These are phyloP conservation scores for Drosophila neonasuta DNA, from an alignment of 2,888 invertebrate species.

Conservation along the genomic window DNA sequence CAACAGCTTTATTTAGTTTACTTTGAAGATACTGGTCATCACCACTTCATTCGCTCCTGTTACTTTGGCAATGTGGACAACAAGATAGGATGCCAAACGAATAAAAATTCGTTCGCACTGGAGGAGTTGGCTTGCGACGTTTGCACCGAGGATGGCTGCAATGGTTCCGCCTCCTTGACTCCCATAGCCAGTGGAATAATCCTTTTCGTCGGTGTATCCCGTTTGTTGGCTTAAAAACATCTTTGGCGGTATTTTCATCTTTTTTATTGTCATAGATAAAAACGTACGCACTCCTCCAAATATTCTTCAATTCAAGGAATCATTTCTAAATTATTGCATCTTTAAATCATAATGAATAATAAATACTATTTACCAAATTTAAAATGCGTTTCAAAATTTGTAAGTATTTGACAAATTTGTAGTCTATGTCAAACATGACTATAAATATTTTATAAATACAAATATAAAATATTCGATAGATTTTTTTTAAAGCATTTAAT, in stretches of 20 bases:
- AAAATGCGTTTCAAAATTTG: too few species aligned
- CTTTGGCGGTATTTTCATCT: too few species aligned
- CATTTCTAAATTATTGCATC: too few species aligned
- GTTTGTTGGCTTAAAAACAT: conserved; percentile 66
- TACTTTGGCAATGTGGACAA: conserved; percentile 78
- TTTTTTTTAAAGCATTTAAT: too few species aligned
- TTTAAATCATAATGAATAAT: too few species aligned
- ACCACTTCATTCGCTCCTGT: conserved; percentile 68
- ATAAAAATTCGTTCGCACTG: conserved; percentile 69
- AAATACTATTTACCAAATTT: too few species aligned
- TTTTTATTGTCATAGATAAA: background rate
- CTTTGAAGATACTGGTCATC: conserved; percentile 59
- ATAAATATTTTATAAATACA: too few species aligned
- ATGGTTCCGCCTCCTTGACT: conserved; percentile 68
- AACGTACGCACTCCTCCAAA: background rate
- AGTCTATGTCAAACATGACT: too few species aligned
- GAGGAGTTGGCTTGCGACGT: conserved; percentile 79
- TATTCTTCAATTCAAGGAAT: too few species aligned
- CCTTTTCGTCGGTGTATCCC: conserved; percentile 75
- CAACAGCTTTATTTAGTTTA: conserved; percentile 1
- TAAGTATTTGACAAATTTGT: too few species aligned
- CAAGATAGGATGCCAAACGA: conserved; percentile 72
- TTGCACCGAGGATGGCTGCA: conserved; percentile 77
- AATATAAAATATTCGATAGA: too few species aligned
- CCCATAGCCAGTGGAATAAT: conserved; percentile 74